Conservation (phyloP, 2,797 vertebrate species). For the Pipistrellus pygmaeus region DNA sequence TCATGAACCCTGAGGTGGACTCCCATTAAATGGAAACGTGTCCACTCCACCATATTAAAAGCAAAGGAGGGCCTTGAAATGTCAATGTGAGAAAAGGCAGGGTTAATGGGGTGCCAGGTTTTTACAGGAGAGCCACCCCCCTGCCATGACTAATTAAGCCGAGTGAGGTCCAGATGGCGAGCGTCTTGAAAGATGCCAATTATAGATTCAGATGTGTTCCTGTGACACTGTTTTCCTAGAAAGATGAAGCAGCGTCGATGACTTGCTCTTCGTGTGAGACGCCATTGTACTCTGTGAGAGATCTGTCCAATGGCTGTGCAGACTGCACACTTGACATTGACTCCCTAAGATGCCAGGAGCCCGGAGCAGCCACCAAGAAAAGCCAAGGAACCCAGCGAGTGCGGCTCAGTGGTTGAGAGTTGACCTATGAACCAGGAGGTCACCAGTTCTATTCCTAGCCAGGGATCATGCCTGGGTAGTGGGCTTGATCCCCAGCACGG, state of each 20-base stretch:
- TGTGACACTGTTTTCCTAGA: slow-evolving; percentile 86
- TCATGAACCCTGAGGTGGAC: slow-evolving; percentile 79
- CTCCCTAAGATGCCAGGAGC: fast-evolving
- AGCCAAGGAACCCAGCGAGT: not conserved
- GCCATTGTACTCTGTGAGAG: not conserved
- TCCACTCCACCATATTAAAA: slow-evolving; percentile 73
- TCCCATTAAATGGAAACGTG: slow-evolving; percentile 82
- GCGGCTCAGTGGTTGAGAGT: too few relatives aligned
- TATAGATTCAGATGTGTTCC: slow-evolving; percentile 82
- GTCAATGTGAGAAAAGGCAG: slow-evolving; percentile 78
- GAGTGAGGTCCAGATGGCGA: slow-evolving; percentile 83
- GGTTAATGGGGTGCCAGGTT: slow-evolving; percentile 78
- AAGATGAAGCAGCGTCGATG: slow-evolving; percentile 76
- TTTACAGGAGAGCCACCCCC: slow-evolving; percentile 75
- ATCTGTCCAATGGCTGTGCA: not conserved
- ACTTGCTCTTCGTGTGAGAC: slow-evolving; percentile 55
- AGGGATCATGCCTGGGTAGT: too few relatives aligned
- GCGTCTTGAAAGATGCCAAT: slow-evolving; percentile 85
- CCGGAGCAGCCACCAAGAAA: not conserved
- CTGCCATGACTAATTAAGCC: slow-evolving; percentile 85
- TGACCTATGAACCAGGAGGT: too few relatives aligned
- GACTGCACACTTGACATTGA: too few relatives aligned
- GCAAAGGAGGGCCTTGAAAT: slow-evolving; percentile 74
- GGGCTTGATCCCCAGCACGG: too few relatives aligned
- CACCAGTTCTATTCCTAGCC: too few relatives aligned